Evolutionary conservation across 2,888 invertebrate genomes (phyloP).

Genomic region (Cerastis leucographa): DNA sequence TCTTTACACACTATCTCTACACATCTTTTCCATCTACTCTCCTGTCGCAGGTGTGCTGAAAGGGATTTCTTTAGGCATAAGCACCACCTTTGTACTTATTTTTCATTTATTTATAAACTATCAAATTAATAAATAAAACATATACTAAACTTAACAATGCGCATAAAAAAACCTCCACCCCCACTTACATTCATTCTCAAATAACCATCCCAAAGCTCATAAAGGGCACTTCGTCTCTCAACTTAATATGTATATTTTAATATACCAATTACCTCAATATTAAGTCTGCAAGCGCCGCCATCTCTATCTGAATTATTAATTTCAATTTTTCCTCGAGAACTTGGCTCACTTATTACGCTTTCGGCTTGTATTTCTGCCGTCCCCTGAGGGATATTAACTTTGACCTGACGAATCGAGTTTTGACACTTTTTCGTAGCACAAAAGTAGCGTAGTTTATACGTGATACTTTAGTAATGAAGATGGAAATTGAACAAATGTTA

Average conservation of each 20-base stretch:
- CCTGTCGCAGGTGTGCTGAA: not conserved
- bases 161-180: too few species aligned
- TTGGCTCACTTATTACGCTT: slow-evolving; percentile 70
- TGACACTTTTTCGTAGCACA: slow-evolving; percentile 67
- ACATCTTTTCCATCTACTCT: not conserved
- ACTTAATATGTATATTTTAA: slow-evolving; percentile 66
- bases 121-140: not conserved
- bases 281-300: slow-evolving; percentile 56
- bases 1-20: not conserved
- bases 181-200: slow-evolving; percentile 7
- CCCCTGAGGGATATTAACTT: slow-evolving; percentile 67
- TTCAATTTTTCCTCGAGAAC: slow-evolving; percentile 77
- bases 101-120: not conserved
- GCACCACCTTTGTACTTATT: not conserved
- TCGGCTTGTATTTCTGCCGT: slow-evolving; percentile 61
- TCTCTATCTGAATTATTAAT: slow-evolving; percentile 77
- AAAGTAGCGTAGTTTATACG: slow-evolving; percentile 65
- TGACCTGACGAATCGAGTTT: slow-evolving; percentile 70
- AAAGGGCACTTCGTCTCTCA: slow-evolving; percentile 21
- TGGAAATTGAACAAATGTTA: slow-evolving; percentile 66
- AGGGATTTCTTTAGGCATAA: not conserved
- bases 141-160: not conserved
- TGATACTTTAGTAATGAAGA: slow-evolving; percentile 65
- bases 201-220: slow-evolving; percentile 26
- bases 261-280: slow-evolving; percentile 66